A percentile compares a stretch with the other conserved stretches of the same genome.
These are phyloP conservation scores for Rhopalosiphum maidis DNA, from an alignment of 1,140 invertebrate genomes.

Conservation along the genomic window DNA sequence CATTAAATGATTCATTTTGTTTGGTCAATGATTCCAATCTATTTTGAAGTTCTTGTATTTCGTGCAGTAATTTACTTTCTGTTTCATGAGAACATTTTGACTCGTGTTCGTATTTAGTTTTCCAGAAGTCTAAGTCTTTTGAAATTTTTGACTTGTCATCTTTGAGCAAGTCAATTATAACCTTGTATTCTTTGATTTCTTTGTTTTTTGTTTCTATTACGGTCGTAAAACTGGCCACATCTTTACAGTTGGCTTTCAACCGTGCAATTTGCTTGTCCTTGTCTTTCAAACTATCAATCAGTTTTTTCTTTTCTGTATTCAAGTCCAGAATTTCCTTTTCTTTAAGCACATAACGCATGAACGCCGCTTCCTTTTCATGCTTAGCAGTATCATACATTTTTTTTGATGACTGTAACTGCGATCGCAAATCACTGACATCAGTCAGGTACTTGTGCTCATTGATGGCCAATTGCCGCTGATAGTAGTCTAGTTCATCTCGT, in stretches of 20 bases:
- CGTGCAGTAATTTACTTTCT: constrained; percentile 27
- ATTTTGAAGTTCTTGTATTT: constrained; percentile 48
- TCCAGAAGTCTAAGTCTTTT: constrained; percentile 48
- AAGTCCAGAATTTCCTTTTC: constrained; percentile 52
- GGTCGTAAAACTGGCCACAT: neutral
- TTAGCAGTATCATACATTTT: constrained; percentile 34
- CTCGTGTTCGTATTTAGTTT: constrained; percentile 31
- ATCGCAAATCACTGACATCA: neutral
- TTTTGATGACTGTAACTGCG: constrained; percentile 8
- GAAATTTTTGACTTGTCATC: constrained; percentile 32
- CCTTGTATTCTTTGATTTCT: constrained; percentile 39
- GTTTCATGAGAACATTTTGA: constrained; percentile 22
- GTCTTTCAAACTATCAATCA: neutral
- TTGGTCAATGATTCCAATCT: constrained; percentile 39
- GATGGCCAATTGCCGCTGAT: constrained; percentile 29
- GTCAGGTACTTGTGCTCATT: constrained; percentile 37
- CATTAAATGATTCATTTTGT: constrained; percentile 46
- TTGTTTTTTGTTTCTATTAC: constrained; percentile 38
- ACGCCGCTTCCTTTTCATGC: constrained; percentile 3
- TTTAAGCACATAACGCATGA: constrained; percentile 40
- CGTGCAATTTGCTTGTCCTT: constrained; percentile 28
- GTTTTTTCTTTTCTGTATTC: constrained; percentile 36
- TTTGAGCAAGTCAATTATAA: neutral
- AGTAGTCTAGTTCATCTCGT: constrained; percentile 37
- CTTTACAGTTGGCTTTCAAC: constrained; percentile 18